These are phyloP conservation scores for Anguilla rostrata DNA, from an alignment of 2,113 vertebrate species.

Conservation along the genomic window DNA sequence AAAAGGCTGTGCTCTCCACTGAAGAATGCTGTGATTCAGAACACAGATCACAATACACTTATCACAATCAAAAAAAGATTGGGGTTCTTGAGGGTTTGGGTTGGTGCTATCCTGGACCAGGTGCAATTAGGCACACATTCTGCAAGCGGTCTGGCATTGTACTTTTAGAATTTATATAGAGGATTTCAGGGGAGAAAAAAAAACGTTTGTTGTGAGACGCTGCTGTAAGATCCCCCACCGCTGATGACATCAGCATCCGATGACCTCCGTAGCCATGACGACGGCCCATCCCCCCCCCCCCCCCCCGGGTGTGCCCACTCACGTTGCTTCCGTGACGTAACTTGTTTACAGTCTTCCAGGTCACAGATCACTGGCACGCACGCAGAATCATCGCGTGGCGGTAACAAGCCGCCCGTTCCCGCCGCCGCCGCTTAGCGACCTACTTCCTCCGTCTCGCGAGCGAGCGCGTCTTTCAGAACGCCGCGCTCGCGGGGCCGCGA, in stretches of 20 bases:
- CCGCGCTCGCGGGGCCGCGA: no score
- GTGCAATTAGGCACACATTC: conserved; percentile 39
- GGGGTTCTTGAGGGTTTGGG: no score
- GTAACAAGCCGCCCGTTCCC: conserved; percentile 14
- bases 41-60: no score
- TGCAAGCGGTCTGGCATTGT: background rate
- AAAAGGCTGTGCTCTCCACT: no score
- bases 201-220: background rate
- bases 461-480: background rate
- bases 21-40: no score
- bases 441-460: background rate
- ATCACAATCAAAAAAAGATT: no score
- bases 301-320: background rate
- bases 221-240: background rate
- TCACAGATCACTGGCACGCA: conserved; percentile 45
- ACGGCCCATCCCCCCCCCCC: conserved; percentile 33
- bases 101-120: no score
- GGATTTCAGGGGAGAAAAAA: background rate
- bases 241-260: conserved; percentile 41
- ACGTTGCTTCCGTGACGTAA: conserved; percentile 47
- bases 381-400: conserved; percentile 52
- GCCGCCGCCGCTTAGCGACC: background rate
- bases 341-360: conserved; percentile 61
- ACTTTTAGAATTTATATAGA: background rate
- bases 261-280: conserved; percentile 57